Evolutionary conservation across 1,140 invertebrate genomes (phyloP).

Genomic region (Calliphora vicina): DNA sequence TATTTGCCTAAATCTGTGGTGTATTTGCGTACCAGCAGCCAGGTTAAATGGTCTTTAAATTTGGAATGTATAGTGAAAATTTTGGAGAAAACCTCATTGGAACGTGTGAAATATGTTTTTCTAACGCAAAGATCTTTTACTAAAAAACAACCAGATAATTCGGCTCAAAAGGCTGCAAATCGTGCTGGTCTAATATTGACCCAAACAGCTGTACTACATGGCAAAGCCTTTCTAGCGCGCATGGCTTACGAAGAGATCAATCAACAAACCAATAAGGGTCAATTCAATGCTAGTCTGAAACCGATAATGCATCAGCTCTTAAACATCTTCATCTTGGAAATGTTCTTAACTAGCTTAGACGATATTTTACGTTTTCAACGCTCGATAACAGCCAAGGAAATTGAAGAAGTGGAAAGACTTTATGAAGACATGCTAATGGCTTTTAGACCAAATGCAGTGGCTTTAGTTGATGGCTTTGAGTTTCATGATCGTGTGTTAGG

Average conservation of each 20-base stretch:
- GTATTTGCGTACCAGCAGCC: conserved; percentile 56
- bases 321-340: conserved; percentile 80
- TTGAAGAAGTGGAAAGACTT: conserved; percentile 71
- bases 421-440: conserved; percentile 73
- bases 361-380: conserved; percentile 76
- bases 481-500: conserved; percentile 80
- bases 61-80: conserved; percentile 44
- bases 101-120: conserved; percentile 72
- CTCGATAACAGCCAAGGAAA: conserved; percentile 68
- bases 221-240: conserved; percentile 76
- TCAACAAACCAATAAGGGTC: conserved; percentile 49
- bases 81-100: conserved; percentile 65
- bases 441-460: conserved; percentile 86
- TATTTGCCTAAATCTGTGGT: conserved; percentile 61
- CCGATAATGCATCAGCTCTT: conserved; percentile 73
- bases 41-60: conserved; percentile 42
- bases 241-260: conserved; percentile 68
- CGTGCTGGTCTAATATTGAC: conserved; percentile 79
- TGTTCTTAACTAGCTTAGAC: conserved; percentile 75
- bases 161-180: conserved; percentile 82
- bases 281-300: conserved; percentile 66
- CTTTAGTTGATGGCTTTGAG: conserved; percentile 91
- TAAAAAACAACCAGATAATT: conserved; percentile 69
- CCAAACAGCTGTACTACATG: conserved; percentile 77
- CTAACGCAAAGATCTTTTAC: conserved; percentile 47